phyloP scores from a whole-genome alignment of 2,797 vertebrate species.

The Melanotaenia parkinsoni region DNA sequence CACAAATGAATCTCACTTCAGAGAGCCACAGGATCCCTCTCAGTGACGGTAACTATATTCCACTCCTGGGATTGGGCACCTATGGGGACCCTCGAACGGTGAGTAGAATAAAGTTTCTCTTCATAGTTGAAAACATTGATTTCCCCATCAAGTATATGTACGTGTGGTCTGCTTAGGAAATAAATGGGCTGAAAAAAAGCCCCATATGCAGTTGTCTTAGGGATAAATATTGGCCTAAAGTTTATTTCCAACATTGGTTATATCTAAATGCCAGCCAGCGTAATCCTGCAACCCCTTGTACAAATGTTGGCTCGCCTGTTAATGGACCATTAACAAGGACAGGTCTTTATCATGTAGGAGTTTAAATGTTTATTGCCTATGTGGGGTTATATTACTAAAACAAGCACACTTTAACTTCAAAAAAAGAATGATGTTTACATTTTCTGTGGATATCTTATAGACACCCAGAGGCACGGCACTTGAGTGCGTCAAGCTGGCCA shows the following conservation, averaged over 20 bases:
- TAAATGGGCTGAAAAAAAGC: not conserved
- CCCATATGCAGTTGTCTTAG: too few relatives aligned
- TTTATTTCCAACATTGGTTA: too few relatives aligned
- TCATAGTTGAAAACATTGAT: not conserved
- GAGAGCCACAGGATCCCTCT: conserved; percentile 83
- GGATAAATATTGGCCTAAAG: too few relatives aligned
- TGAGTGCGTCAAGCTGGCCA: conserved; percentile 88
- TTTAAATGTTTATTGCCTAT: too few relatives aligned
- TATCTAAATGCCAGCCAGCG: not conserved
- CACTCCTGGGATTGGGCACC: conserved; percentile 91
- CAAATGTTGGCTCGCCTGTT: not conserved
- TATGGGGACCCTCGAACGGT: conserved; percentile 85
- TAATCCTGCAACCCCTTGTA: not conserved
- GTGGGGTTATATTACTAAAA: not conserved
- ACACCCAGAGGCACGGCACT: conserved; percentile 81
- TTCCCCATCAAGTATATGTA: not conserved
- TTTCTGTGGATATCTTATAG: conserved; percentile 69
- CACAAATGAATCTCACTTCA: conserved; percentile 76
- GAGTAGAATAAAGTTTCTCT: conserved; percentile 57
- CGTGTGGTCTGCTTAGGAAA: not conserved
- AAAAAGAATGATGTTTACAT: not conserved
- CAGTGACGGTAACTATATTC: conserved; percentile 89
- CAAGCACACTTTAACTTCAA: not conserved
- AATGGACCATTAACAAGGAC: not conserved
- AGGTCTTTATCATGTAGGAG: not conserved